Conservation (phyloP, 2,797 vertebrate species). For the Halcyon smyrnensis region DNA sequence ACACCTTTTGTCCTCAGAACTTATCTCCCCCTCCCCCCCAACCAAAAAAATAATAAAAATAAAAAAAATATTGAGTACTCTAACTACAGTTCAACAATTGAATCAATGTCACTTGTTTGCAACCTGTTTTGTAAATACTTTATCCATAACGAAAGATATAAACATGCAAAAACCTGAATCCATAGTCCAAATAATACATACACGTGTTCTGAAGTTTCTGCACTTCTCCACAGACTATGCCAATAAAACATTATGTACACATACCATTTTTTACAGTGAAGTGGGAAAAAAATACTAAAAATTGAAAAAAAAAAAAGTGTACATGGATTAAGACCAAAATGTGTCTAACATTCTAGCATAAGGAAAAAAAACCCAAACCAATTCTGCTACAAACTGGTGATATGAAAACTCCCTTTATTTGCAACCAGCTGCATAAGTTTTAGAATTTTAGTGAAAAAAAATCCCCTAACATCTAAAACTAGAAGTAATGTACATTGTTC, state of each 20-base stretch:
- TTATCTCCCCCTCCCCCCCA: constrained; percentile 82
- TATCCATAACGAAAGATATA: constrained; percentile 97
- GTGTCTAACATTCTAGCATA: constrained; percentile 92
- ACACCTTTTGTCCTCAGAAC: constrained; percentile 97
- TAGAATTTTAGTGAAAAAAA: constrained; percentile 84
- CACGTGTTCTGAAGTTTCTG: constrained; percentile 94
- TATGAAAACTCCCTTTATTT: constrained; percentile 95
- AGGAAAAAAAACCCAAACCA: constrained; percentile 79
- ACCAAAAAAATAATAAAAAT: constrained; percentile 75
- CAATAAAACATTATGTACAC: constrained; percentile 98
- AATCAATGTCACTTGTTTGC: constrained; percentile 90
- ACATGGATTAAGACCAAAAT: constrained; percentile 94
- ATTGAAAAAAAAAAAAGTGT: constrained; percentile 89
- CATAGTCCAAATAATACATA: constrained; percentile 97
- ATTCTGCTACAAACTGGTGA: constrained; percentile 93
- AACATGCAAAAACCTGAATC: constrained; percentile 99
- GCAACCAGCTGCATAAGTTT: constrained; percentile 94
- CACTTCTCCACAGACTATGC: constrained; percentile 96
- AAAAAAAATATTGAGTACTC: constrained; percentile 83
- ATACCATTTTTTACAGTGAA: constrained; percentile 97
- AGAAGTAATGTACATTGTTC: constrained; percentile 91
- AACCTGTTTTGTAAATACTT: constrained; percentile 95
- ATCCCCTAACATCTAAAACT: constrained; percentile 86
- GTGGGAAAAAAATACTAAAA: constrained; percentile 90
- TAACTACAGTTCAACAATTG: constrained; percentile 91